phyloP scores from a whole-genome alignment of 2,113 vertebrate genomes.

The Vulpes vulpes region DNA sequence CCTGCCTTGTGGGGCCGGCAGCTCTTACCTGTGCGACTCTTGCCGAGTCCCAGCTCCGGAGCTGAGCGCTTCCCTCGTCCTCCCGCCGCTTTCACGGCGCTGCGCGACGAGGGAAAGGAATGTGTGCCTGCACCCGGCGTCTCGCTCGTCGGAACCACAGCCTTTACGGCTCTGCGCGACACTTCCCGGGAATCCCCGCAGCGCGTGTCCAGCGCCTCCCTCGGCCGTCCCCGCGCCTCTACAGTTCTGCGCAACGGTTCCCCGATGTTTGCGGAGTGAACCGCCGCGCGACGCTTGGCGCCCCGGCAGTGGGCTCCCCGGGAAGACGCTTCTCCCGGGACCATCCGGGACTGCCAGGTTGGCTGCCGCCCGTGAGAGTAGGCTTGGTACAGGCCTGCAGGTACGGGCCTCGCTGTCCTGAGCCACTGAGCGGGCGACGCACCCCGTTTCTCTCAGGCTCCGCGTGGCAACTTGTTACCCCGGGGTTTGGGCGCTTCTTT shows the following conservation, averaged over 20 bases:
- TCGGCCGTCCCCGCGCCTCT: too few species aligned
- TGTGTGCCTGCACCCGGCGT: too few species aligned
- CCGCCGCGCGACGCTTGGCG: rapidly evolving
- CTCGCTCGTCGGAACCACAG: rapidly evolving
- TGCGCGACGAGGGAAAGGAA: not conserved
- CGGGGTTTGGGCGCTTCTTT: not conserved
- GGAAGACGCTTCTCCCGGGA: not conserved
- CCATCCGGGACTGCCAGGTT: not conserved
- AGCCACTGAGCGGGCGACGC: not conserved
- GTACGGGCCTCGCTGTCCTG: not conserved
- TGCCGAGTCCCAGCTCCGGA: too few species aligned
- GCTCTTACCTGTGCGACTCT: not conserved
- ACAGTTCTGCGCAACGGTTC: not conserved
- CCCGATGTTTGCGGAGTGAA: not conserved
- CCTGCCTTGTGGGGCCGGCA: not conserved
- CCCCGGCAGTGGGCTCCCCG: not conserved
- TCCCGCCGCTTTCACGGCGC: too few species aligned
- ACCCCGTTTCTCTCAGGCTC: not conserved
- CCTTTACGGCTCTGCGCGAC: not conserved
- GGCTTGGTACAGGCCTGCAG: not conserved
- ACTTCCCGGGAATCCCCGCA: not conserved
- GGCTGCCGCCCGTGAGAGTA: not conserved
- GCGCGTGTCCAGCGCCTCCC: too few species aligned
- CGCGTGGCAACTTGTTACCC: too few species aligned
- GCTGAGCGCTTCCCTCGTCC: too few species aligned